A percentile compares a stretch with the other conserved stretches of the same genome.
Evolutionary conservation across 2,113 vertebrate genomes (phyloP).

Genomic region (Tachuris rubrigastra): DNA sequence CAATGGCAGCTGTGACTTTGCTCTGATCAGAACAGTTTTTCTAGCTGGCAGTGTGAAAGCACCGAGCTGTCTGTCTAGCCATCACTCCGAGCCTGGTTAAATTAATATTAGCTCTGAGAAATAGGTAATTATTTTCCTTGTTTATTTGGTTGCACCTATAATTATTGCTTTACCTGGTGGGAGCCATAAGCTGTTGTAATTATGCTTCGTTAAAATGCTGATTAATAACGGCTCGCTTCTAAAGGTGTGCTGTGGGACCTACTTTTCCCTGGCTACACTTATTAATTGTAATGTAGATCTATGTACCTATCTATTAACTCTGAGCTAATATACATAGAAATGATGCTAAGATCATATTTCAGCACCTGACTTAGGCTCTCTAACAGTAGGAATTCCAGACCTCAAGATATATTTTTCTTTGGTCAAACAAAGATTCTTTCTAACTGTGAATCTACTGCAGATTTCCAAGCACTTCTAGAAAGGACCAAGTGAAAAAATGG

Average conservation of each 20-base stretch:
- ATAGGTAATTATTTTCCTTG: slow-evolving; percentile 65
- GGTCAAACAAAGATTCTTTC: background rate
- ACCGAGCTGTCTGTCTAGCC: slow-evolving; percentile 40
- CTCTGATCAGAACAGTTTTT: background rate
- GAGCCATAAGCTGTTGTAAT: slow-evolving; percentile 75
- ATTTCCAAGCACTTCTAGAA: background rate
- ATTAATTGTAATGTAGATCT: slow-evolving; percentile 65
- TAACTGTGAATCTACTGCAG: background rate
- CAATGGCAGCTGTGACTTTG: background rate
- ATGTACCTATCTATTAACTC: slow-evolving; percentile 64
- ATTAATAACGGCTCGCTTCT: slow-evolving; percentile 71
- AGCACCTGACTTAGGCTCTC: background rate
- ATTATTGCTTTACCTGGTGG: slow-evolving; percentile 73
- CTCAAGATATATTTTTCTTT: background rate
- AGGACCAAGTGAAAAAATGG: background rate
- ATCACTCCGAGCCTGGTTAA: slow-evolving; percentile 54
- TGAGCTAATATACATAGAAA: slow-evolving; percentile 50
- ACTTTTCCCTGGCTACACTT: slow-evolving; percentile 48
- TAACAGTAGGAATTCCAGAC: background rate
- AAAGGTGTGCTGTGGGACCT: slow-evolving; percentile 58
- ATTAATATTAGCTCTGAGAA: slow-evolving; percentile 73
- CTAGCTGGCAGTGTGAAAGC: background rate
- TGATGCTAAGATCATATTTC: slow-evolving; percentile 32
- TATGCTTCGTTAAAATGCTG: slow-evolving; percentile 76
- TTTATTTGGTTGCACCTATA: slow-evolving; percentile 73